phyloP scores from a whole-genome alignment of 2,113 vertebrate species.

The Sus scrofa region DNA sequence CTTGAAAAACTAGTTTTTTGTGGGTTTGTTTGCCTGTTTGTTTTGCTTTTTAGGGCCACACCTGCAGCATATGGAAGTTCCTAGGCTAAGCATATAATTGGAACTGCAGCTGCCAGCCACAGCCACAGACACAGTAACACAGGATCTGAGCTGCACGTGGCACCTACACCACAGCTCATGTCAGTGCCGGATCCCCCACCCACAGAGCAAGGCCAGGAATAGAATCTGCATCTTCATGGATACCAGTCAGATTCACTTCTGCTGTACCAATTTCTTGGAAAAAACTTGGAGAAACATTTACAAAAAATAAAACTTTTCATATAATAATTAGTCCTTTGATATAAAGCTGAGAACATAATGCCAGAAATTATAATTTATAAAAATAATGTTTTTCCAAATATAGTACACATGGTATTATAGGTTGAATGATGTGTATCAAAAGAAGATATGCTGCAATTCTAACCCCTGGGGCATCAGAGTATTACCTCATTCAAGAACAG shows the following conservation, averaged over 20 bases:
- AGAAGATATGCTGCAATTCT: not conserved
- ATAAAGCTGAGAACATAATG: conserved; percentile 1
- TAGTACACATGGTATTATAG: not conserved
- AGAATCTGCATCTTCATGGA: too few species aligned
- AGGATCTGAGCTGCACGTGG: too few species aligned
- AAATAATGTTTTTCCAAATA: not conserved
- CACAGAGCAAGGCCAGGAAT: too few species aligned
- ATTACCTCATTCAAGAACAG: not conserved
- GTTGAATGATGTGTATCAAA: not conserved
- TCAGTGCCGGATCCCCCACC: too few species aligned
- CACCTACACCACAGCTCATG: too few species aligned
- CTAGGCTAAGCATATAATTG: too few species aligned
- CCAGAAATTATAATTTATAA: not conserved
- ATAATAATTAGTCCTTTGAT: not conserved
- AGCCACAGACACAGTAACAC: too few species aligned
- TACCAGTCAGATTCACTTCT: too few species aligned
- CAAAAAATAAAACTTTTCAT: not conserved
- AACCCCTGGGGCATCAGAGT: not conserved
- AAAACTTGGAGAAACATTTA: not conserved
- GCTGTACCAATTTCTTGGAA: not conserved
- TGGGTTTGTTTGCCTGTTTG: too few species aligned
- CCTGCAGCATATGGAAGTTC: too few species aligned
- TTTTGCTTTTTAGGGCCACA: too few species aligned
- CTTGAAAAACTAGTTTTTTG: not conserved
- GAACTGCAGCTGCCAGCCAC: too few species aligned